These are phyloP conservation scores for Coenonympha glycerion DNA, from an alignment of 2,888 invertebrate species.

Conservation along the genomic window DNA sequence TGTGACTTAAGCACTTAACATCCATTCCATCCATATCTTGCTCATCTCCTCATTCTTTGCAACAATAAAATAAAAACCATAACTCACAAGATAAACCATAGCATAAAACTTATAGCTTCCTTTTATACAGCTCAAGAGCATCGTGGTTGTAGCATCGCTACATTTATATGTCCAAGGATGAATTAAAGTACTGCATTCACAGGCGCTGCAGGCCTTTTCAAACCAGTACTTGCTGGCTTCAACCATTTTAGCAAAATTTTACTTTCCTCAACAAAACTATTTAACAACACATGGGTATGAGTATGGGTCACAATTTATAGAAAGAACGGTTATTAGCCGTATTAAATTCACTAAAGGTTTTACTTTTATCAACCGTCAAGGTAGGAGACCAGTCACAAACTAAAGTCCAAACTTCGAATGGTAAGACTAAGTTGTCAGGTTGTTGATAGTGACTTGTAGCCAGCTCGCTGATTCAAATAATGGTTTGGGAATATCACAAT, in stretches of 20 bases:
- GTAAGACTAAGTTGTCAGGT: too few relatives aligned
- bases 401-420: neutral
- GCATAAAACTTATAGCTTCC: conserved; percentile 73
- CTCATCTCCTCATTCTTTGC: too few relatives aligned
- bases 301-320: neutral
- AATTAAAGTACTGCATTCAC: conserved; percentile 57
- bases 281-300: neutral
- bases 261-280: neutral
- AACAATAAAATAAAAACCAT: neutral
- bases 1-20: too few relatives aligned
- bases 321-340: neutral
- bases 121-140: conserved; percentile 61
- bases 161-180: conserved; percentile 71
- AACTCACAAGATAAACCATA: conserved; percentile 70
- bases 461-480: neutral
- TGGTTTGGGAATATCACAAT: neutral
- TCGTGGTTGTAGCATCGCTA: conserved; percentile 55
- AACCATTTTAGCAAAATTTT: conserved; percentile 49
- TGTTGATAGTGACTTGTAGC: neutral
- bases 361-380: neutral
- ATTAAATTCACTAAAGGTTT: neutral
- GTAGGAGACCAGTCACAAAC: neutral
- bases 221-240: conserved; percentile 71
- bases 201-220: conserved; percentile 54
- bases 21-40: too few relatives aligned